Base-by-base conservation (phyloP, 2,113 vertebrate species). In the Hyperopisus bebe region DNA sequence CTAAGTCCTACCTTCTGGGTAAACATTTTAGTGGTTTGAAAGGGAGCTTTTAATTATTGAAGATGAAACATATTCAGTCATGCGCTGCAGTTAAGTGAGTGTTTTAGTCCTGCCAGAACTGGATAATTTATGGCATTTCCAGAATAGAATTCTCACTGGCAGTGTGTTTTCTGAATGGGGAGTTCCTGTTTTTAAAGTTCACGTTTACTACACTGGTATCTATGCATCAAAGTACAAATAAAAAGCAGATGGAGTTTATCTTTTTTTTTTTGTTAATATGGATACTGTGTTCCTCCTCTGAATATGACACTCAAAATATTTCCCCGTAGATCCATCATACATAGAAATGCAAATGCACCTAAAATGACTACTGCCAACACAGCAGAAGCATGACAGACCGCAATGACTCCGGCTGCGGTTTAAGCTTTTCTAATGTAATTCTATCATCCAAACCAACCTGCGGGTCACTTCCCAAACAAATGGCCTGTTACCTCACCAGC, bases 31-130 rank as follows among this genome's bases (percentile, higher is more conserved):
- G 19, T 44, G 55, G 87, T 88, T 62, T 39, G 51, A 88, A 88
- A n/a, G 53, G 87, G 51, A 88, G 85, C 15, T 87, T 55, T 88
- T 62, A 27, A 66, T 88, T 88, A 88, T 66, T 88, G 87, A 88
- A 58, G 53, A 66, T 88, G 55, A 66, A 62, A 88, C 35, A 88
- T 66, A 66, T 66, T 66, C 55, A 88, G 11, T 55, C 39, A 44
- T 44, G 87, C 55, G 35, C 87, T 88, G 53, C 31, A 88, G 55
- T 55, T 55, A 87, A 87, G 51, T 46, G 19, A 44, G 86, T 46
- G 55, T 66, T 88, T 66, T 66, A 62, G 51, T 66, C n/a, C 39
- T 24, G 42, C n/a, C 35, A 27, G 21, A 88, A 62, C 39, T 88
- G 35, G 9, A 46, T 66, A 46, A 88, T 88, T 62, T 88, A 88